These are phyloP conservation scores for Oophaga pumilio DNA, from an alignment of 2,113 vertebrate genomes.

Conservation along the genomic window DNA sequence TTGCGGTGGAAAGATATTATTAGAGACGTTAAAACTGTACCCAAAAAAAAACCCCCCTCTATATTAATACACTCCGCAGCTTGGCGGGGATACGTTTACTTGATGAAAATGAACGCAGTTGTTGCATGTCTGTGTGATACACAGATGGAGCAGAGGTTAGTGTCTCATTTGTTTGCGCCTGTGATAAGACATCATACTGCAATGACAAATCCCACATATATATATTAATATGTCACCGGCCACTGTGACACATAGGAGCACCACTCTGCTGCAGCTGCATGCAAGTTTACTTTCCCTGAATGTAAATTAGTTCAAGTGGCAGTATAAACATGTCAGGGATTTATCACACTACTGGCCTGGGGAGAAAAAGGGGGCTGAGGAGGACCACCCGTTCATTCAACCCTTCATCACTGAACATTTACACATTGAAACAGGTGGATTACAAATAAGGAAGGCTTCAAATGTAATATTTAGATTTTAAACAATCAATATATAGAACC, in stretches of 20 bases:
- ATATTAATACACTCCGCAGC: too few species aligned
- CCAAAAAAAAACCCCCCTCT: too few species aligned
- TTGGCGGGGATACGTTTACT: too few species aligned
- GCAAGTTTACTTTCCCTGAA: constrained; percentile 40
- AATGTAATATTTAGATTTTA: neutral
- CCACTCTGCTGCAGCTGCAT: constrained; percentile 12
- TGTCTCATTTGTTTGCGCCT: neutral
- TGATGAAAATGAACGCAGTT: too few species aligned
- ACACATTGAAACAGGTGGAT: neutral
- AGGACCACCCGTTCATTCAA: neutral
- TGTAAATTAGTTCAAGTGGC: constrained; percentile 31
- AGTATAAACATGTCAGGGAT: constrained; percentile 30
- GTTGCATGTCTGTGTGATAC: neutral
- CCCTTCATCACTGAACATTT: neutral
- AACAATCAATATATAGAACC: neutral
- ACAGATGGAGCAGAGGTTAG: neutral
- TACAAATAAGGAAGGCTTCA: too few species aligned
- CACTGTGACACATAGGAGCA: neutral
- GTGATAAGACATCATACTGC: too few species aligned
- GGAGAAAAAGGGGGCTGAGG: neutral
- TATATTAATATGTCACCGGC: constrained; percentile 6
- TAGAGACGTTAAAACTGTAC: too few species aligned
- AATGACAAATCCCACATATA: neutral
- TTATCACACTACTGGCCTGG: constrained; percentile 9
- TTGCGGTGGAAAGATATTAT: too few species aligned